Evolutionary conservation across 1,140 invertebrate species (phyloP).

Genomic region (Cydia amplana): DNA sequence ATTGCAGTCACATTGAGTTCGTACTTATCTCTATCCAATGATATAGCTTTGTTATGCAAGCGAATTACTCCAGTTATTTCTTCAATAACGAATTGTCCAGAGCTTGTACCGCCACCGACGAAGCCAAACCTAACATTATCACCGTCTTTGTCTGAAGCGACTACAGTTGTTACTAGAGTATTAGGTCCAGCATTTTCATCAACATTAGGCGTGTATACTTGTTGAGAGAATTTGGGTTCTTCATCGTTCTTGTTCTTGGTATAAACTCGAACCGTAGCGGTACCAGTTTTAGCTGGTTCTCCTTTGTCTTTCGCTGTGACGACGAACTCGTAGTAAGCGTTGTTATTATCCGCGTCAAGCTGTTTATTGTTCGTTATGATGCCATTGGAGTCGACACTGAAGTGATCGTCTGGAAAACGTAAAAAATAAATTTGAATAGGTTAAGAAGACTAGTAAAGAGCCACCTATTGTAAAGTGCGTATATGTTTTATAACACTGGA

Average conservation of each 20-base stretch:
- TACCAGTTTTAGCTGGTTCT: constrained; percentile 94
- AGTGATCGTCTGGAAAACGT: constrained; percentile 90
- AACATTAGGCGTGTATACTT: constrained; percentile 97
- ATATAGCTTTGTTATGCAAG: constrained; percentile 90
- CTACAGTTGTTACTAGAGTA: constrained; percentile 95
- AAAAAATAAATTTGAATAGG: neutral
- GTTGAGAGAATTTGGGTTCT: constrained; percentile 97
- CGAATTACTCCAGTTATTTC: constrained; percentile 97
- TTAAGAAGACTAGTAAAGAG: neutral
- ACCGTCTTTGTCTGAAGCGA: constrained; percentile 96
- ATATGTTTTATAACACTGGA: neutral
- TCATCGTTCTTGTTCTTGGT: constrained; percentile 98
- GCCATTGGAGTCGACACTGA: constrained; percentile 94
- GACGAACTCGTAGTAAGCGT: constrained; percentile 96
- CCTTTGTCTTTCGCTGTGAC: constrained; percentile 96
- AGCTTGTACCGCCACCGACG: constrained; percentile 92
- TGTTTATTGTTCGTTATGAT: constrained; percentile 96
- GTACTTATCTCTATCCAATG: constrained; percentile 93
- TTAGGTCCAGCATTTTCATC: constrained; percentile 97
- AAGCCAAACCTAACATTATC: constrained; percentile 97
- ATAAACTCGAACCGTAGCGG: constrained; percentile 94
- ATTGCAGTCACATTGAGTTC: constrained; percentile 96
- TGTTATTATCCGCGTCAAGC: constrained; percentile 96
- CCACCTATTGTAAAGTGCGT: neutral
- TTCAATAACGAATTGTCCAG: constrained; percentile 96